Percentiles rank a stretch among this genome's conserved stretches.
phyloP scores from a whole-genome alignment of 2,113 vertebrate species.

The Chionodraco myersi region DNA sequence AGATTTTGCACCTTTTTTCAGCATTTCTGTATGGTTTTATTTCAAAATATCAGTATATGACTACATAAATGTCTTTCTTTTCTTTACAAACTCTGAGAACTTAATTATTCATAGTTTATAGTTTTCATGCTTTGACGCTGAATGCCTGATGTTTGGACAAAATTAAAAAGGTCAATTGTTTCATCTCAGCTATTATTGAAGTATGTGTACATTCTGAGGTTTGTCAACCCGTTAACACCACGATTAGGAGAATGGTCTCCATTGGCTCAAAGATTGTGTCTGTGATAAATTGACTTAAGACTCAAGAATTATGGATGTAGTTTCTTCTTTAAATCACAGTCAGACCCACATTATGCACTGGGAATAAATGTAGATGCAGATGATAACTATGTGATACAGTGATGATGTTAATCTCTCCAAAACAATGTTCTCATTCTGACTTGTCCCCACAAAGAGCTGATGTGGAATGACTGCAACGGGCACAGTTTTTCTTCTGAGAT shows the following conservation, averaged over 20 bases:
- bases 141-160: no score
- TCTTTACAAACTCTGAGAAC: neutral
- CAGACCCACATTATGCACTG: neutral
- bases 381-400: neutral
- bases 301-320: neutral
- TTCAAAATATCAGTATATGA: neutral
- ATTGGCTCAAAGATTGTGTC: neutral
- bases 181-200: neutral
- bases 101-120: neutral
- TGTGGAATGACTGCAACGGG: slow-evolving; percentile 30
- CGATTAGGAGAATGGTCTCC: neutral
- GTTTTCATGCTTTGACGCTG: no score
- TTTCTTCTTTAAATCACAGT: slow-evolving; percentile 12
- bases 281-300: neutral
- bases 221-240: neutral
- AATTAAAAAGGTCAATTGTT: no score
- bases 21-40: neutral
- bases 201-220: neutral
- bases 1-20: neutral
- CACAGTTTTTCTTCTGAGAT: slow-evolving; percentile 25
- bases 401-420: slow-evolving; percentile 34
- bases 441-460: slow-evolving; percentile 15
- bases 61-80: neutral
- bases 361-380: slow-evolving; percentile 5
- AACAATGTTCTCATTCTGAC: slow-evolving; percentile 45